Base-by-base conservation (phyloP, 2,888 invertebrate species). In the Leptogaster cylindrica region DNA sequence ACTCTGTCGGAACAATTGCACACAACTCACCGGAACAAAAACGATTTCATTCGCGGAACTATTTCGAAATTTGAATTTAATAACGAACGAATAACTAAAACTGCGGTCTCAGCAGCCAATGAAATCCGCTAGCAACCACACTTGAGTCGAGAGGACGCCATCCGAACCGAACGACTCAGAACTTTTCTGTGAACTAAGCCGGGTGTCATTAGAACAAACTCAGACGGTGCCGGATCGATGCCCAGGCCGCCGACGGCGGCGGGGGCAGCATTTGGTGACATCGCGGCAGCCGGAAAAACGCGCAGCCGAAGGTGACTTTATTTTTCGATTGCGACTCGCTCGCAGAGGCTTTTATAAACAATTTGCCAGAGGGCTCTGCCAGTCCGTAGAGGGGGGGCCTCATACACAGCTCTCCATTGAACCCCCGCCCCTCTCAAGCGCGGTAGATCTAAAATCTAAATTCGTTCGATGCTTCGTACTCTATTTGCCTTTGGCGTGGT, bases 81-180 rank as follows among this genome's bases (percentile, higher is more conserved):
- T 39, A 39, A 39, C 39, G 39, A 6, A 39, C 39, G 14, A 39
- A 39, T 7, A 39, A 14, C 14, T 16, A 41, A 16, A 7, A 5
- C 18, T 41, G 16, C 16, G 6, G 18, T 18, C 14, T n/a, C 16
- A 12, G 25, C 25, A 39, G 12, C 36, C 36, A 39, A 23, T 12
- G 39, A 58, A 55, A 39, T 41, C 58, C 25, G 4, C 36, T 10
- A n/a, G n/a, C n/a, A 46, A 46, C 44, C 16, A 44, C 33, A 63
- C 18, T 16, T n/a, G n/a, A n/a, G n/a, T n/a, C n/a, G n/a, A n/a
- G n/a, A n/a, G n/a, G n/a, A n/a, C n/a, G n/a, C n/a, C n/a, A n/a
- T 65, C 67, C 67, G 65, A 69, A 68, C 70, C 36, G 51, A 36
- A 66, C 66, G 66, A 27, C 41, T 65, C 66, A 66, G 52, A 61